Percentiles rank a stretch among this genome's conserved stretches.
Conservation (phyloP, 2,113 vertebrate species). For the Ptyas mucosa region DNA sequence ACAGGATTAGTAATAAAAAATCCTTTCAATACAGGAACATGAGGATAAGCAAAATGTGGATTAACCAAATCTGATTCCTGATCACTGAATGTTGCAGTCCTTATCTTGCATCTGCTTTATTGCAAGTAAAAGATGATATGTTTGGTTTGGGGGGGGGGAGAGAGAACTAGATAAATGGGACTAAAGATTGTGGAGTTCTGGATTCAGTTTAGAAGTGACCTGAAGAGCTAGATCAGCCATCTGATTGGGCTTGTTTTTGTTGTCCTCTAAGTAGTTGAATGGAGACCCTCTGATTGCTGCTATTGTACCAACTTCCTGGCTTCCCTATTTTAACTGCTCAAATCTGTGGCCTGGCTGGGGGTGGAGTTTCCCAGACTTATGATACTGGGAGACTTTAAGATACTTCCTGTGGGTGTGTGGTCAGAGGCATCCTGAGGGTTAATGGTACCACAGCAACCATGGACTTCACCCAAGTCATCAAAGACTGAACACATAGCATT, state of each 20-base stretch:
- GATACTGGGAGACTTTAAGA: background rate
- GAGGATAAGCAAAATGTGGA: constrained; percentile 6
- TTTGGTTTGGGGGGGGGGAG: background rate
- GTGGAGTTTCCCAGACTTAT: background rate
- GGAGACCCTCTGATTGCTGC: background rate
- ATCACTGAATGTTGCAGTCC: constrained; percentile 50
- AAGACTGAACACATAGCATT: background rate
- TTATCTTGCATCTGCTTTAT: constrained; percentile 48
- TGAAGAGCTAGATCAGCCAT: background rate
- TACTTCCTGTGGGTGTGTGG: background rate
- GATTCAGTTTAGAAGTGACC: background rate
- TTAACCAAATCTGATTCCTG: constrained; percentile 49
- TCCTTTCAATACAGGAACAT: constrained; percentile 41
- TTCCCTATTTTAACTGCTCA: background rate
- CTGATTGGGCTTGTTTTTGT: background rate
- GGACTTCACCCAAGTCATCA: background rate
- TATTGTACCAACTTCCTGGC: background rate
- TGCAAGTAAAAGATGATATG: background rate
- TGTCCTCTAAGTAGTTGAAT: background rate
- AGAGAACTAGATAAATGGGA: background rate
- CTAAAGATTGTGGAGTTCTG: background rate
- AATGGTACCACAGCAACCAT: background rate
- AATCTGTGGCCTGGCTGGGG: background rate
- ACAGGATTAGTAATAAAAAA: constrained; percentile 38
- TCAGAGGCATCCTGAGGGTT: background rate